Percentiles rank a stretch among this genome's conserved stretches.
phyloP scores from a whole-genome alignment of 2,797 vertebrate species.

The Prunella strophiata region DNA sequence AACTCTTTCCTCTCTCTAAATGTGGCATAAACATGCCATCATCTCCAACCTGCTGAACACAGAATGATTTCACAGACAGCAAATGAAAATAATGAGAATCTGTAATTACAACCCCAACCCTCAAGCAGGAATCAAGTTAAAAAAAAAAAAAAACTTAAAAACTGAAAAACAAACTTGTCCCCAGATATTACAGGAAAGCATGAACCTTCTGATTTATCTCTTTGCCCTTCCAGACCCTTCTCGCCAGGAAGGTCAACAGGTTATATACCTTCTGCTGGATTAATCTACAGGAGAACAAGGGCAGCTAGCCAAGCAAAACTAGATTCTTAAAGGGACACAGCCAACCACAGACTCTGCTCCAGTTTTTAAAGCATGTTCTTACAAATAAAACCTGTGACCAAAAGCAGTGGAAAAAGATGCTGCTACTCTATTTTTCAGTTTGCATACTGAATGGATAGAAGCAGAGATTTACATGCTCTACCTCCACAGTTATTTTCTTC shows the following conservation, averaged over 20 bases:
- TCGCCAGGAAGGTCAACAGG: conserved; percentile 56
- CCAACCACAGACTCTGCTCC: background rate
- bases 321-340: conserved; percentile 41
- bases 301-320: conserved; percentile 46
- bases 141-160: background rate
- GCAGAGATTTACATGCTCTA: background rate
- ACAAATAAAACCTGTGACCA: background rate
- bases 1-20: background rate
- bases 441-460: background rate
- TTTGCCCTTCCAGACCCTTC: conserved; percentile 39
- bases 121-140: background rate
- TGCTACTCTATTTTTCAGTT: background rate
- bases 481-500: background rate
- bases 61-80: background rate
- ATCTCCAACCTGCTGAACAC: background rate
- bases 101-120: background rate
- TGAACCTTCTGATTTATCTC: background rate
- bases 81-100: background rate
- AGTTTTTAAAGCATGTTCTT: background rate
- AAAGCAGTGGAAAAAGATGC: background rate
- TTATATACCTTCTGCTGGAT: conserved; percentile 64
- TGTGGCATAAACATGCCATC: background rate
- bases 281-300: conserved; percentile 44
- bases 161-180: background rate
- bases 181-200: conserved; percentile 3